Base-by-base conservation (phyloP, 2,888 invertebrate genomes). In the Xanthorhoe designata region DNA sequence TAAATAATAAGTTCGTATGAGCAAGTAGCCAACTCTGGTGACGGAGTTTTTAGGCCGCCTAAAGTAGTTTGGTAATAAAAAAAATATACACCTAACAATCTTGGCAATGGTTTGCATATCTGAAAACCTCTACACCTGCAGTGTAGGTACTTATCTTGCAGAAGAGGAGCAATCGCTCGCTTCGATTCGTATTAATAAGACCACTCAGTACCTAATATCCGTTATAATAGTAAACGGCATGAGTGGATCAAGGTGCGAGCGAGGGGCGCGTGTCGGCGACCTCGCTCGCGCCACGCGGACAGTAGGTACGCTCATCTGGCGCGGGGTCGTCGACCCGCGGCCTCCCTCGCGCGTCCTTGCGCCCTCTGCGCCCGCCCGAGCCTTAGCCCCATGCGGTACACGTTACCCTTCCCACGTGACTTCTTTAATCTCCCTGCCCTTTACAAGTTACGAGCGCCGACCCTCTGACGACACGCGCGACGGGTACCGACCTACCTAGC, bases 231-330 rank as follows among this genome's bases (percentile, higher is more conserved):
- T 18, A 19, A 32, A 6, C 19, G 18, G 9, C 18, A 50, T 50
- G 17, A 57, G 17, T 13, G 4, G 50, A 59, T 50, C 58, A 15
- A 60, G 60, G 53, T 54, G 61, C 19, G 54, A 24, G 49, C 49
- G 50, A 47, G 63, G 57, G 57, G 57, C 52, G 32, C 19, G 63
- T 19, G 58, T 64, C 58, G 58, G 19, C 58, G 63, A 63, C 64
- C 63, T 57, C 63, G 38, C 55, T 8, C 1, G 24, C 0, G n/a
- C n/a, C n/a, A n/a, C 47, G 57, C 47, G 51, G 57, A 1, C 49
- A 0, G 29, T 38, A 1, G 2, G 29, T 38, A 1, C 53, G 42
- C 15, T 24, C 56, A 17, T 19, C 56, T 9, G n/a, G 56, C 13
- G 32, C 56, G 57, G n/a, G 56, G 62, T 61, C 62, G 51, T 17